Evolutionary conservation across 2,888 invertebrate species (phyloP).

Genomic region (Eilema depressum): DNA sequence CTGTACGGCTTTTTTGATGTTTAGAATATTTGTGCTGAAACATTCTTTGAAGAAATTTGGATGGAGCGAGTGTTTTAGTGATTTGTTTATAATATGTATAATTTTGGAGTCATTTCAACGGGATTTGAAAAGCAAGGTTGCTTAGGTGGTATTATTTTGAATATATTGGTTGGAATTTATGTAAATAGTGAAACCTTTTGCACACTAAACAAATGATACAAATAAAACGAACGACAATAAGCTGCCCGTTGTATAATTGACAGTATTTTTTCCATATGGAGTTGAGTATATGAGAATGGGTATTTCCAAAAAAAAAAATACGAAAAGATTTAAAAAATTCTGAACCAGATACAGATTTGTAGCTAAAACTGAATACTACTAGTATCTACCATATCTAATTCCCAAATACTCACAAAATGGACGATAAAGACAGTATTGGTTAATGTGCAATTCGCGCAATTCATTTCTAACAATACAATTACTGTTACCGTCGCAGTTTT

Average conservation of each 20-base stretch:
- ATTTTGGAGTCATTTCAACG: not conserved
- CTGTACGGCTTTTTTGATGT: constrained; percentile 33
- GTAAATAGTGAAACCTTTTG: not conserved
- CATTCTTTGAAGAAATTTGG: constrained; percentile 29
- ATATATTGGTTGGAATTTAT: not conserved
- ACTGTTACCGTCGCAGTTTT: not conserved
- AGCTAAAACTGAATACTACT: not conserved
- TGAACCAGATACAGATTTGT: not conserved
- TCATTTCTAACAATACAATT: not conserved
- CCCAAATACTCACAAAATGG: too few species aligned
- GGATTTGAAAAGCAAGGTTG: not conserved
- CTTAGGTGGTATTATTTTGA: not conserved
- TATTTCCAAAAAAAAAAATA: too few species aligned
- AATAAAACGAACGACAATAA: too few species aligned
- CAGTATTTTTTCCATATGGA: not conserved
- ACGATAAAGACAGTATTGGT: too few species aligned
- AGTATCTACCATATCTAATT: too few species aligned
- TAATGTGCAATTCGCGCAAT: too few species aligned
- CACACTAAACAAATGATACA: too few species aligned
- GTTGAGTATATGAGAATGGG: too few species aligned
- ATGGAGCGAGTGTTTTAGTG: not conserved
- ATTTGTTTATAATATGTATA: not conserved
- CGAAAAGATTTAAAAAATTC: not conserved
- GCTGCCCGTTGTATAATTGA: not conserved
- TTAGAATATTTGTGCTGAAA: constrained; percentile 24